Evolutionary conservation across 1,140 invertebrate species (phyloP), one percentile per base, ranked within the genome.

Genomic region (Nephila pilipes): DNA sequence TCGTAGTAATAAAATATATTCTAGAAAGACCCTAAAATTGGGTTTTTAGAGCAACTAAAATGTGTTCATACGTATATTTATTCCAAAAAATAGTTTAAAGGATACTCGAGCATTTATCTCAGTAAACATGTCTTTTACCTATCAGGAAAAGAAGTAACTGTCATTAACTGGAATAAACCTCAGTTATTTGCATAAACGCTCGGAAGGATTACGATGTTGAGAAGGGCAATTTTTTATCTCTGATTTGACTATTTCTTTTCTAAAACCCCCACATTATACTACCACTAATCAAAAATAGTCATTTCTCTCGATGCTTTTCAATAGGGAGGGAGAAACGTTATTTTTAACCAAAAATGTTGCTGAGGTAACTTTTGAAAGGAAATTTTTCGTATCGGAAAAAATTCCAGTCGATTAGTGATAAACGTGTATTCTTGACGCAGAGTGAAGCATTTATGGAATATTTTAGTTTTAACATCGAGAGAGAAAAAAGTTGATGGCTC

Each of bases 351-450:
- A 54, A 75, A 54, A 57, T 46, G 38, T 14, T 29, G 46, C 46
- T 25, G 32, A 5, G 46, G 32, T 46, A 20, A n/a, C 79, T 83
- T 83, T 57, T n/a, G 81, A 83, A 83, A 57, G 81, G 29, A 57
- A 83, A 83, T 54, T 83, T 55, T 55, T 55, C 38, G n/a, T 83
- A 83, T 83, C 46, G 29, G 29, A 55, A 83, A 83, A 83, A 83
- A 83, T 57, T 83, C 22, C 46, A 55, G 54, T 25, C 81, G 36
- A 83, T 83, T 83, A 83, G 46, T 57, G 81, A 83, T 32, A 79
- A 83, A 91, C 89, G 79, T 55, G 79, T n/a, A 92, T 92, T 65
- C 60, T 85, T 69, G 46, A 69, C 58, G 22, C 18, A 92, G 32
- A 85, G 54, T 46, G 79, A 91, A 91, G 63, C 57, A 83, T 83